Evolutionary conservation across 2,888 invertebrate species (phyloP).

Genomic region (Nasonovia ribisnigri): DNA sequence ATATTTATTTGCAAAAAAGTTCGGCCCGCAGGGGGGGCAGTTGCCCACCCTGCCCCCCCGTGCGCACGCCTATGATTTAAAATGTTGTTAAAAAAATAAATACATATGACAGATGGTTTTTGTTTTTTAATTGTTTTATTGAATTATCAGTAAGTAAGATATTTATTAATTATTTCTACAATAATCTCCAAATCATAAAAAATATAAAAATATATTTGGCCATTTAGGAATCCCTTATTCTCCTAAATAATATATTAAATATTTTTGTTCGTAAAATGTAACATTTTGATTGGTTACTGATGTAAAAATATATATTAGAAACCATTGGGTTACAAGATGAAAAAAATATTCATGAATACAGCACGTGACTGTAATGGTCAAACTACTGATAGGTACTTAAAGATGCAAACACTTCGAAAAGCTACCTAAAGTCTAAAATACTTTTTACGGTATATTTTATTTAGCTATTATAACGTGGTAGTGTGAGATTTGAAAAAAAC

Average conservation of each 20-base stretch:
- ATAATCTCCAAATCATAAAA: not conserved
- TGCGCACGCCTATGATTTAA: too few relatives aligned
- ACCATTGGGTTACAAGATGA: not conserved
- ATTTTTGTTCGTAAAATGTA: not conserved
- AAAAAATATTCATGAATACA: slow-evolving; percentile 38
- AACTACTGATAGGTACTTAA: not conserved
- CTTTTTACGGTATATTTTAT: not conserved
- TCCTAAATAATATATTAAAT: not conserved
- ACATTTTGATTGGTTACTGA: slow-evolving; percentile 12
- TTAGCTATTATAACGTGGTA: not conserved
- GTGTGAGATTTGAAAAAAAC: not conserved
- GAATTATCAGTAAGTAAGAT: not conserved
- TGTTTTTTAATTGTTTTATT: not conserved
- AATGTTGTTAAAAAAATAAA: not conserved
- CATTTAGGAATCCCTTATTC: not conserved
- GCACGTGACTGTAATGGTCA: slow-evolving; percentile 34
- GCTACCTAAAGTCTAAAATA: slow-evolving; percentile 1
- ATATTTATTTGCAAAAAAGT: too few relatives aligned
- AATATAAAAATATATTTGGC: not conserved
- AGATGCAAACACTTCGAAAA: not conserved
- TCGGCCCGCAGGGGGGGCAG: too few relatives aligned
- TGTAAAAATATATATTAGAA: not conserved
- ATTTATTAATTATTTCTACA: not conserved
- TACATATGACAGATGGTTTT: not conserved
- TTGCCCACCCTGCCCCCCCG: too few relatives aligned